Conservation (phyloP, 2,797 vertebrate species). For the Pseudochirops corinnae region DNA sequence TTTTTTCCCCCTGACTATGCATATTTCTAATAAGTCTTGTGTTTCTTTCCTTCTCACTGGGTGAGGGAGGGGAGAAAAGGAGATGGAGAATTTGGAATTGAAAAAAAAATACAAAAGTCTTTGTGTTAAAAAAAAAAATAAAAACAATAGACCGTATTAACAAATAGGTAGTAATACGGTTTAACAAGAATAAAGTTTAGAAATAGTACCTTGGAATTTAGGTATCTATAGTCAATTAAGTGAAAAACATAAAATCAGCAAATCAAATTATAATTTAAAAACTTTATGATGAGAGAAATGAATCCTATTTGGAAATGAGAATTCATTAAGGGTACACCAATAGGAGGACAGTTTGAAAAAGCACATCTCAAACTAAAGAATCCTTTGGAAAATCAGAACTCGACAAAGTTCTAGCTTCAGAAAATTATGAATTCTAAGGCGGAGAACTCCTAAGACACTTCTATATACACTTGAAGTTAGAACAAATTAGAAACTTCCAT, state of each 20-base stretch:
- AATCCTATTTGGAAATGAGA: neutral
- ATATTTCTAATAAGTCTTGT: neutral
- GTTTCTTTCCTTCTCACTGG: neutral
- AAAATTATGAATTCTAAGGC: neutral
- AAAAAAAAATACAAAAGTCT: neutral
- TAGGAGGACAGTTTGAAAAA: neutral
- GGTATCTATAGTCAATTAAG: neutral
- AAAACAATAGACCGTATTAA: too few relatives aligned
- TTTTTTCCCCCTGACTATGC: neutral
- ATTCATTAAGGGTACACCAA: neutral
- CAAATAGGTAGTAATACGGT: neutral
- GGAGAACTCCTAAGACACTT: conserved; percentile 9
- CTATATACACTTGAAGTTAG: neutral
- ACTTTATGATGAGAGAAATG: neutral
- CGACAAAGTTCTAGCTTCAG: neutral
- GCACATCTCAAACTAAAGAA: neutral
- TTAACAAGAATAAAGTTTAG: neutral
- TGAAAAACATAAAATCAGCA: neutral
- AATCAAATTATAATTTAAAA: neutral
- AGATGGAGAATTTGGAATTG: neutral
- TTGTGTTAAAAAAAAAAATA: too few relatives aligned
- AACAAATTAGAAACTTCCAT: conserved; percentile 25
- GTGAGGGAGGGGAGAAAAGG: neutral
- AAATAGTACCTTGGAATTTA: neutral
- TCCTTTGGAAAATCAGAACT: neutral